Evolutionary conservation across 2,888 invertebrate genomes (phyloP), one percentile per base, ranked within the genome.

Genomic region (Cyclophora punctaria): DNA sequence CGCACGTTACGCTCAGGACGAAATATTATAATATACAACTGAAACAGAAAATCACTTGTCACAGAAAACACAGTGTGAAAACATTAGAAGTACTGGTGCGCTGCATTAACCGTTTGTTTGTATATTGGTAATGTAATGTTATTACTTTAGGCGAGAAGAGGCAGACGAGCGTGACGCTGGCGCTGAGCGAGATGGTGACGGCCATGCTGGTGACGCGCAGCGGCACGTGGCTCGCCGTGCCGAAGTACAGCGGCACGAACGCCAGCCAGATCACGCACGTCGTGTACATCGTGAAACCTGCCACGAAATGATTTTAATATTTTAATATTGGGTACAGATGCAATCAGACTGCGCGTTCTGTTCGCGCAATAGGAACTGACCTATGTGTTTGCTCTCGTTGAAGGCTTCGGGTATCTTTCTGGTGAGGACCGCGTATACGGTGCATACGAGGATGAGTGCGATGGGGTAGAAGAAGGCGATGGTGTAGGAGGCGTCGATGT

Each of bases 261-360:
- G 99, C 99, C 61, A 98, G 89, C 98, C 98, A 99, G 73, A 98
- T 97, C 55, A 98, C 96, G 81, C 97, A 97, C 44, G 98, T 98
- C 45, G 98, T 98, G 87, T 97, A 99, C 98, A 99, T 98, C 41
- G 98, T 97, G 83, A 99, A 99, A 54, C 95, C 95, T 95, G 82
- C 20, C 20, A 20, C 20, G 20, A 20, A 20, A 20, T 20, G 20
- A 20, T 20, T 20, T 20, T 20, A 20, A 20, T 20, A 20, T 20
- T 20, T 20, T 20, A 20, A 20, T 20, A 20, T 20, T 20, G 20
- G 20, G 20, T 2, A 20, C 20, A 20, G 20, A 20, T 20, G 20
- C 20, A 20, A 20, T 20, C 20, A 20, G 20, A 20, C 20, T 20
- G 20, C 20, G 20, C 20, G 20, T 20, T 20, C 20, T 20, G 20